Evolutionary conservation across 1,140 invertebrate genomes (phyloP), one percentile per base, ranked within the genome.

Genomic region (Glomeris maerens): DNA sequence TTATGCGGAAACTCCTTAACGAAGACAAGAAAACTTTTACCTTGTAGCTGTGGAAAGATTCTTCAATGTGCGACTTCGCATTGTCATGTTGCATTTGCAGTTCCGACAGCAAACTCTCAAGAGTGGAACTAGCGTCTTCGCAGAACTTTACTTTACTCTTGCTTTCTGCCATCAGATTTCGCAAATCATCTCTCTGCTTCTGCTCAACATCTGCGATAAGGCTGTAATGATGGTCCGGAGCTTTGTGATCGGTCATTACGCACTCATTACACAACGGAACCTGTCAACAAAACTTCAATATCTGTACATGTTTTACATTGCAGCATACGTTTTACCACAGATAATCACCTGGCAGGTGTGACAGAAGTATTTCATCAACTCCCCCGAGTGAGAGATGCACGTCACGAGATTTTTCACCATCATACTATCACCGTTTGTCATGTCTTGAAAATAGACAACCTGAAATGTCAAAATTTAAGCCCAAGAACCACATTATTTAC

Each of bases 361-460:
- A 61, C 85, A 90, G 62, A 82, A 88, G 66, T 80, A 86, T 55
- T 83, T 80, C 55, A 88, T 73, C 60, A 77, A 78, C 67, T 89
- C 84, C 50, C 76, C 75, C 29, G 77, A 69, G 67, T 90, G 86
- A 58, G 73, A 71, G 31, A 75, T 74, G 60, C 86, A 90, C 62
- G 79, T 79, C 38, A 90, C 76, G 13, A 84, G 83, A 62, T 86
- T 87, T 57, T 88, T 84, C 53, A 88, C 81, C 23, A 78, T 77
- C 47, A 72, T 60, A 25, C 72, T 80, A 56, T 79, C 77, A 23
- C 78, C 80, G 62, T 80, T 80, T 58, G 81, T 78, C 57, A 92
- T 73, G 52, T 89, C 83, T 60, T 92, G 86, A 64, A 92, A 84
- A 21, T 80, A 78, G 38, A 91, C 77, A 17, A 91, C 86, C 62